A percentile compares a stretch with the other conserved stretches of the same genome.
Evolutionary conservation across 1,140 invertebrate species (phyloP).

Genomic region (Euglossa dilemma): DNA sequence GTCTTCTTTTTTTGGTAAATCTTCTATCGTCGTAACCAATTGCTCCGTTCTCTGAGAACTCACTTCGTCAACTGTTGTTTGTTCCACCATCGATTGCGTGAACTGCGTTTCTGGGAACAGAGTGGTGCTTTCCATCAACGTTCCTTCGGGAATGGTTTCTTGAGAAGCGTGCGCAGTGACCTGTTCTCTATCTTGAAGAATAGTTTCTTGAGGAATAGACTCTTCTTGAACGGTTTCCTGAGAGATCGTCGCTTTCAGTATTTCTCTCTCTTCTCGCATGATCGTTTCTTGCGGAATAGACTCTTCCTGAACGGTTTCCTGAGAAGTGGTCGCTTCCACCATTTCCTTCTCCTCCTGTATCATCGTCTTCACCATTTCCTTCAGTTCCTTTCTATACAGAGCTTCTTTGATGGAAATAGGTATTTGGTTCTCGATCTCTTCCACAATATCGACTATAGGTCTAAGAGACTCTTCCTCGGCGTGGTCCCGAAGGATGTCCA

Average conservation of each 20-base stretch:
- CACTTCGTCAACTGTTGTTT: constrained; percentile 31
- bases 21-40: constrained; percentile 21
- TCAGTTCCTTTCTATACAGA: constrained; percentile 64
- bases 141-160: constrained; percentile 34
- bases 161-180: not conserved
- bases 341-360: constrained; percentile 41
- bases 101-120: constrained; percentile 8
- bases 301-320: constrained; percentile 28
- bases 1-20: not conserved
- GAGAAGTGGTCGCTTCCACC: constrained; percentile 14
- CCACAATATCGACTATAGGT: constrained; percentile 59
- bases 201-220: constrained; percentile 10
- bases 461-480: constrained; percentile 52
- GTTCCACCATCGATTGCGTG: constrained; percentile 16
- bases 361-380: constrained; percentile 53
- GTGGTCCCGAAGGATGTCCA: constrained; percentile 54
- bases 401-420: constrained; percentile 64
- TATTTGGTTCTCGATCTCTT: constrained; percentile 72
- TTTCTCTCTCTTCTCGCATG: not conserved
- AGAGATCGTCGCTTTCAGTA: not conserved
- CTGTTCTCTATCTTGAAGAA: not conserved
- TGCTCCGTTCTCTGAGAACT: constrained; percentile 28
- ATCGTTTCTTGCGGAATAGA: not conserved
- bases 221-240: too few relatives aligned
- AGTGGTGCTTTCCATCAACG: constrained; percentile 27